Percentiles rank a stretch among this genome's conserved stretches.
Conservation (phyloP, 2,797 vertebrate genomes). For the Caiman crocodilus region DNA sequence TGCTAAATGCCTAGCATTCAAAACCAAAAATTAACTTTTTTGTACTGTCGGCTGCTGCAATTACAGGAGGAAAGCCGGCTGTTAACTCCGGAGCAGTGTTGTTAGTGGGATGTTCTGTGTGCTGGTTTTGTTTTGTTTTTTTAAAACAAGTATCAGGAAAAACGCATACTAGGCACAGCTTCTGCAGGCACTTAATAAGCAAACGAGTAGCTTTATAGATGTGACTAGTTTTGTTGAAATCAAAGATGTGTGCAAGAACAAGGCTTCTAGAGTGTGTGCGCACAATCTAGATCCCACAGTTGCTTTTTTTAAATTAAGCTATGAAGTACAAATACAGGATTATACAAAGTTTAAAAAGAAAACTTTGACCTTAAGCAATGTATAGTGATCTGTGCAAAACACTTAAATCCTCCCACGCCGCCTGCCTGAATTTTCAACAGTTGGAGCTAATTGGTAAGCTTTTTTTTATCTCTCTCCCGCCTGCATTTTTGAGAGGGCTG, state of each 20-base stretch:
- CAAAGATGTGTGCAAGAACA: background rate
- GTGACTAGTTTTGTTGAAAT: background rate
- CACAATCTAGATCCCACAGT: background rate
- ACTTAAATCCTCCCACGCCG: accelerated
- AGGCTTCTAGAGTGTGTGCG: background rate
- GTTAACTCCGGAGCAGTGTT: background rate
- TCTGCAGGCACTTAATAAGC: background rate
- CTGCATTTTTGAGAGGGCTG: background rate
- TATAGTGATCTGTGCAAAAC: background rate
- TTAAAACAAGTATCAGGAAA: background rate
- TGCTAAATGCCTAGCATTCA: background rate
- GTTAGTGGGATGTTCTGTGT: no score
- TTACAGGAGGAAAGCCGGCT: background rate
- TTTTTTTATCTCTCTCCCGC: accelerated
- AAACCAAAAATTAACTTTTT: background rate
- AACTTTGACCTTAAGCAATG: background rate
- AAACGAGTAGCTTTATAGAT: background rate
- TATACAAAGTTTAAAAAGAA: background rate
- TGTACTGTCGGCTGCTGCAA: background rate
- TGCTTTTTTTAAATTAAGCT: background rate
- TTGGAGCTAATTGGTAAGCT: background rate
- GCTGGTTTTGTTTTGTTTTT: background rate
- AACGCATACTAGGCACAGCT: background rate
- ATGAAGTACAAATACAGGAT: background rate
- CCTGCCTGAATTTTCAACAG: background rate